Base-by-base conservation (phyloP, 2,888 invertebrate species). In the Clitarchus hookeri region DNA sequence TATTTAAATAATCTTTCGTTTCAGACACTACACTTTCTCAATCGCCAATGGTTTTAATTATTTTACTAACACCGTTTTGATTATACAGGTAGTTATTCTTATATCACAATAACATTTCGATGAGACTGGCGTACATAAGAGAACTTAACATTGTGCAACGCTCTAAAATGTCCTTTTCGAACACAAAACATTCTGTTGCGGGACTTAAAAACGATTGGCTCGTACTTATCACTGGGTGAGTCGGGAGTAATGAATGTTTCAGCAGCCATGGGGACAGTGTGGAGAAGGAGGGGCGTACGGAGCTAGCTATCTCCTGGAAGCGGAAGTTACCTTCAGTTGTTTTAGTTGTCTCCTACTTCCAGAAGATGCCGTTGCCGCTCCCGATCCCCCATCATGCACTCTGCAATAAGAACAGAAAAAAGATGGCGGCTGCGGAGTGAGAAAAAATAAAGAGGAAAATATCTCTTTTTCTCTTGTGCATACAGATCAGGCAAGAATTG, bases 391-490 rank as follows among this genome's bases (percentile, higher is more conserved):
- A 91, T 91, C 91, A 91, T 91, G 93, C 92, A 93, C 93, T 93
- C 93, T 93, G 93, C 91, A 93, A 93, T 92, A 92, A 93, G 93
- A 93, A 93, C 92, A 93, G 92, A 93, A 92, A 92, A 93, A 92
- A 93, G 92, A 87, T 88, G 88, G 88, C 87, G 87, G 83, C 87
- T 87, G 86, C 87, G 86, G 85, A 86, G 84, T 80, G 48, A 86
- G 79, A 48, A 65, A 84, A 82, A 36, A 23, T 16, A 82, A 82
- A 36, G 82, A 82, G 44, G 27, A 44, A 82, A 82, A 27, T 27
- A 16, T 27, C 16, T 23, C 16, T 65, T n/a, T 65, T n/a, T 65
- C n/a, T 65, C 65, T 65, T 65, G 65, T 65, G 19, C 65, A 65
- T 9, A 65, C 65, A 65, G 65, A 23, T 19, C 65, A 65, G 65